Conservation (phyloP, 2,113 vertebrate species). For the Corythoichthys intestinalis region DNA sequence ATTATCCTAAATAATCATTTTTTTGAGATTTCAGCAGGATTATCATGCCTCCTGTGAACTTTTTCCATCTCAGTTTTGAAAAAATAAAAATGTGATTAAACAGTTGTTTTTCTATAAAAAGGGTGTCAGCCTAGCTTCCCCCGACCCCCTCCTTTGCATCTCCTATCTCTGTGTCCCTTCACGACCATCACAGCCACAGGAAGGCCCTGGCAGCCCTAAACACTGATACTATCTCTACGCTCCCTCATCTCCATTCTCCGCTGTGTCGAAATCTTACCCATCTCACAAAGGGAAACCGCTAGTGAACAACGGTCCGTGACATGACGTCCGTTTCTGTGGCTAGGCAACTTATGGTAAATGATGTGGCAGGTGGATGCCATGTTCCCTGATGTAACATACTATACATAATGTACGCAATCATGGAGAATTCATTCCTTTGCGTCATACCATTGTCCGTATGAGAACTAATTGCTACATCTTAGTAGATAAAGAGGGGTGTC, state of each 20-base stretch:
- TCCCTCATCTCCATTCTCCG: slow-evolving; percentile 63
- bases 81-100: background rate
- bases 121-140: slow-evolving; percentile 26
- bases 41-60: background rate
- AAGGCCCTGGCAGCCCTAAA: slow-evolving; percentile 66
- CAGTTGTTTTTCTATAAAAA: slow-evolving; percentile 6
- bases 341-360: slow-evolving; percentile 45
- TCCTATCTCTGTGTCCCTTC: slow-evolving; percentile 65
- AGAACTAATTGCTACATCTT: background rate
- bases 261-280: slow-evolving; percentile 74
- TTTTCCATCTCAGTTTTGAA: background rate
- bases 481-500: background rate
- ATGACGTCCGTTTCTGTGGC: slow-evolving; percentile 65
- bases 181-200: slow-evolving; percentile 73
- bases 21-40: background rate
- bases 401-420: slow-evolving; percentile 8
- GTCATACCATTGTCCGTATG: background rate
- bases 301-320: slow-evolving; percentile 62
- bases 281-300: slow-evolving; percentile 72
- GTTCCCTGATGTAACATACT: slow-evolving; percentile 28
- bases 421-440: slow-evolving; percentile 3
- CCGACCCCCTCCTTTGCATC: slow-evolving; percentile 22
- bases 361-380: slow-evolving; percentile 37
- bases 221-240: slow-evolving; percentile 73
- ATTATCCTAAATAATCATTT: background rate